phyloP scores from a whole-genome alignment of 2,888 invertebrate genomes.

The Patella ulyssiponensis region DNA sequence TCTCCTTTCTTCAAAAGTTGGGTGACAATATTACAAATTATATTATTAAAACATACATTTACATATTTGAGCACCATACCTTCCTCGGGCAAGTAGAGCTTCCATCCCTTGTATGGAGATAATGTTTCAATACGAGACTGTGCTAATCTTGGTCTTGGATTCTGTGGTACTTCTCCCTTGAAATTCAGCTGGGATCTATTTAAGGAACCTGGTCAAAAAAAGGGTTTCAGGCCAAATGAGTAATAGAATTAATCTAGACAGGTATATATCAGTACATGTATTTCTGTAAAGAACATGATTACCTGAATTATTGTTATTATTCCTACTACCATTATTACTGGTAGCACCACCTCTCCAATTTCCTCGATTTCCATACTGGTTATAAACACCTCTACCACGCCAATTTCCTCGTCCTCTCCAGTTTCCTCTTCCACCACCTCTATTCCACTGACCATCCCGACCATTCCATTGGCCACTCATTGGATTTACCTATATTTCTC shows the following conservation, averaged over 20 bases:
- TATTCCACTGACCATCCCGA: slow-evolving; percentile 1
- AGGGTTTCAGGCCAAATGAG: too few species aligned
- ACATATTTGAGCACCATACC: slow-evolving; percentile 66
- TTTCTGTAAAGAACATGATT: too few species aligned
- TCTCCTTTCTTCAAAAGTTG: too few species aligned
- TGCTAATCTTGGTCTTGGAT: slow-evolving; percentile 42
- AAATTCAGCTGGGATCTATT: slow-evolving; percentile 22
- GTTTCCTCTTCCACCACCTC: slow-evolving; percentile 23
- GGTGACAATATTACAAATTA: too few species aligned
- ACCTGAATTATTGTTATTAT: background rate
- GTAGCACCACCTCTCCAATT: slow-evolving; percentile 29
- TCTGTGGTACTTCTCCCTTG: slow-evolving; percentile 49
- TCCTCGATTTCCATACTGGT: slow-evolving; percentile 53
- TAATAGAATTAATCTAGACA: too few species aligned
- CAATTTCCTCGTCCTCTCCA: slow-evolving; percentile 42
- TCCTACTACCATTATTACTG: slow-evolving; percentile 12
- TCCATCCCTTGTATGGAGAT: slow-evolving; percentile 80
- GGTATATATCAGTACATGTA: too few species aligned
- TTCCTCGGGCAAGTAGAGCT: slow-evolving; percentile 83
- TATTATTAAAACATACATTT: too few species aligned
- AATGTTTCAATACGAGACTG: slow-evolving; percentile 61
- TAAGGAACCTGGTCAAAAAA: too few species aligned
- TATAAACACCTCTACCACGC: slow-evolving; percentile 49
- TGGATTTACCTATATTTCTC: background rate
- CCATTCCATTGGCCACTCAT: slow-evolving; percentile 9